phyloP scores from a whole-genome alignment of 2,797 vertebrate species.

The Pangasius macronema region DNA sequence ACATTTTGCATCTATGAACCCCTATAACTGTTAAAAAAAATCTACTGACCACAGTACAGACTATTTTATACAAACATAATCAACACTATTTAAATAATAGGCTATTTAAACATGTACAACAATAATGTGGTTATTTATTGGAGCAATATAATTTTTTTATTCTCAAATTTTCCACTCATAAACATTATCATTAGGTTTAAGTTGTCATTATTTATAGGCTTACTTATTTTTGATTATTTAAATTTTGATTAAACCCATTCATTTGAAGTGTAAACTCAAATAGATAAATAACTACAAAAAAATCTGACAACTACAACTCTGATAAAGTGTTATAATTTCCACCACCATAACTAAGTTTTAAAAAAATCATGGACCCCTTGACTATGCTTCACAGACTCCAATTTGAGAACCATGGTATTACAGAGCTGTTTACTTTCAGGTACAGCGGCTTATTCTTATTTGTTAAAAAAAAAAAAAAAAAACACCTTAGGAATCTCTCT shows the following conservation, averaged over 20 bases:
- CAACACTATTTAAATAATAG: not conserved
- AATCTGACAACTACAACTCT: not conserved
- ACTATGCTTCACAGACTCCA: not conserved
- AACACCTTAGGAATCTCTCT: too few species aligned
- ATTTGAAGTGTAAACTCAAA: not conserved
- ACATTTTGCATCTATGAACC: not conserved
- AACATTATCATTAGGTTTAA: not conserved
- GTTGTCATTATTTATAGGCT: not conserved
- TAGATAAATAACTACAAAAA: not conserved
- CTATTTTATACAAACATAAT: not conserved
- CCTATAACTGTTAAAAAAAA: not conserved
- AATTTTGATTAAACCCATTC: not conserved
- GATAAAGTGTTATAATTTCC: not conserved
- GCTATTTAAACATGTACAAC: not conserved
- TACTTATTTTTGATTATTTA: not conserved
- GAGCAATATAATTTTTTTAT: not conserved
- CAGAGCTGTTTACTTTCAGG: not conserved
- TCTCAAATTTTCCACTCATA: not conserved
- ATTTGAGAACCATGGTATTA: not conserved
- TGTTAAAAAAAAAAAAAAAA: not conserved
- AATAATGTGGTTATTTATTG: not conserved
- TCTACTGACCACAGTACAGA: not conserved
- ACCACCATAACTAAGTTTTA: not conserved
- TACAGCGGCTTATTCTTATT: not conserved
- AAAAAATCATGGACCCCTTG: not conserved